Evolutionary conservation across 2,888 invertebrate genomes (phyloP), one percentile per base, ranked within the genome.

Genomic region (Anarsia innoxiella): DNA sequence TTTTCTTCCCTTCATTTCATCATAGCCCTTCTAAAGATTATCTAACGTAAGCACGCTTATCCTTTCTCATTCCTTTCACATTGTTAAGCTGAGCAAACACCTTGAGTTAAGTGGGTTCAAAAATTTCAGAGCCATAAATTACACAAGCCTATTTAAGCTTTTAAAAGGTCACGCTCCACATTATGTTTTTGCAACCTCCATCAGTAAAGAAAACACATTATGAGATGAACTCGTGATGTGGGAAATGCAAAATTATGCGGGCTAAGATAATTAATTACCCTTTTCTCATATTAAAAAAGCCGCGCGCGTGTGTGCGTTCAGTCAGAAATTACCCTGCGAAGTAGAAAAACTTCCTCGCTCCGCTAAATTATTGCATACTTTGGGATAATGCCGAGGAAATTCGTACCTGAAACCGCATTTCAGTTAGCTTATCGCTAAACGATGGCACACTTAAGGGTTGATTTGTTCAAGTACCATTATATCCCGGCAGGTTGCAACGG

Each of bases 191-290:
- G 25, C 14, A 23, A 12, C 14, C 12, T n/a, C 27, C 28, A 15
- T 31, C 25, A n/a, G 26, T 31, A 16, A 26, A 12, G 38, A 34
- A 34, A 39, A 39, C 38, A 32, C 25, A 31, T 28, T 36, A 28
- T 23, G 29, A 40, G 19, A 30, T 36, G 23, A 41, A 27, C 40
- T 37, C 23, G 23, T 31, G 37, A 41, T 16, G 37, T 16, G 30
- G 30, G 29, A 28, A 39, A 33, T 40, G 36, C 23, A 28, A 37
- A 37, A 41, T 41, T 41, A 37, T 41, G 40, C 40, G 37, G 36
- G 36, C 11, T 34, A 28, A 16, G 31, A 37, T 40, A 41, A 41
- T 41, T 41, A 41, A 41, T 41, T 37, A 32, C 23, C 31, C 34
- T 15, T 16, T 36, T 14, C 23, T 32, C 28, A 6, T 26, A 6